These are phyloP conservation scores for Megaceryle maxima DNA, from an alignment of 2,113 vertebrate genomes.

Conservation along the genomic window DNA sequence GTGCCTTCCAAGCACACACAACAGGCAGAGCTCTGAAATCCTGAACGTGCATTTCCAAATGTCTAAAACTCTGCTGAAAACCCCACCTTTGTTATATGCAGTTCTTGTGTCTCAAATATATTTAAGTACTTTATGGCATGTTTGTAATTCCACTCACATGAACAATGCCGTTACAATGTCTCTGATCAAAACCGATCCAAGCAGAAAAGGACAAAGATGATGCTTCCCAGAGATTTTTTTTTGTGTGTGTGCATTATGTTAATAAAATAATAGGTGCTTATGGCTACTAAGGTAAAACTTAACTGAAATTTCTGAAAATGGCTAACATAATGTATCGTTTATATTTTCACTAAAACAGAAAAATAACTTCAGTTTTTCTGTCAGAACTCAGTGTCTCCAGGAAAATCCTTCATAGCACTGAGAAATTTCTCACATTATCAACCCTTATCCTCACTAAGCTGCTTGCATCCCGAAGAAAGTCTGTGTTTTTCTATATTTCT, in stretches of 20 bases:
- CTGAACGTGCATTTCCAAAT: not conserved
- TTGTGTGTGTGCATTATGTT: not conserved
- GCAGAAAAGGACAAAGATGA: not conserved
- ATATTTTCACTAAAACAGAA: not conserved
- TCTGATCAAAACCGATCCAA: not conserved
- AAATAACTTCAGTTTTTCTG: not conserved
- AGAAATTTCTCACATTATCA: not conserved
- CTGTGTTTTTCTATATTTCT: not conserved
- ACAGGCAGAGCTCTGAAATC: not conserved
- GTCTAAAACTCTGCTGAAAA: fast-evolving
- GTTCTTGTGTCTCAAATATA: not conserved
- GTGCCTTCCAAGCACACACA: not conserved
- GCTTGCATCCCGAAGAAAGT: not conserved
- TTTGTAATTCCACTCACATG: not conserved
- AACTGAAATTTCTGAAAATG: not conserved
- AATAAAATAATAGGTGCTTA: not conserved
- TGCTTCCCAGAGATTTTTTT: not conserved
- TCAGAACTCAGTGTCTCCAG: not conserved
- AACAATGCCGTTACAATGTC: not conserved
- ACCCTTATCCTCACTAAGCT: not conserved
- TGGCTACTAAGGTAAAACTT: not conserved
- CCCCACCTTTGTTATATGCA: not conserved
- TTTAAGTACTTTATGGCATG: not conserved
- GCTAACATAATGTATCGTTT: not conserved
- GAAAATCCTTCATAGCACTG: not conserved